Evolutionary conservation across 2,113 vertebrate species (phyloP), one percentile per base, ranked within the genome.

Genomic region (Malurus cyaneus): DNA sequence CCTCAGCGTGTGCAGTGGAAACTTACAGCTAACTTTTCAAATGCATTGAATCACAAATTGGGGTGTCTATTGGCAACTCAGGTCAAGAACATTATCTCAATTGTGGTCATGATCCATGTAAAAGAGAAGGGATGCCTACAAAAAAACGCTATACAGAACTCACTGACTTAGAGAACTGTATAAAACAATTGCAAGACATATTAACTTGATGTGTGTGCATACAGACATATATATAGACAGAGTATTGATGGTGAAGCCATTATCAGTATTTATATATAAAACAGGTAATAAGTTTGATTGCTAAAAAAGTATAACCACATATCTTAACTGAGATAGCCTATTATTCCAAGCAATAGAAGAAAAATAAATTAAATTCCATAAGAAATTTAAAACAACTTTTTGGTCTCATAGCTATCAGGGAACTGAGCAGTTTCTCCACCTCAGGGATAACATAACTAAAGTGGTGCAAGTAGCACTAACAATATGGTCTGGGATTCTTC

Each of bases 391-490:
- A 5, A 19, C 12, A 71, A 41, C 15, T 29, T 65, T 59, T 46
- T 86, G 21, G 31, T 15, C 3, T 61, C 46, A 64, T 1, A 71
- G 34, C 44, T 71, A 11, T 34, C 5, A 60, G 34, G 6, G 26
- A 67, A 50, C 17, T 7, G 12, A 64, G 41, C 56, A 39, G 36
- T 36, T 84, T 57, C 64, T 80, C 39, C 12, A 31, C 14, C 41
- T 56, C 36, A 31, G 16, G 2, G 9, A 14, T 24, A 78, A 47
- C 21, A 50, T 24, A 28, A 36, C 18, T 26, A 3, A 46, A 80
- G 39, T 2, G 1, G 29, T 4, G 0, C 42, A 67, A 66, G 41
- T 2, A 44, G 8, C 57, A 36, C 1, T 25, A 84, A 47, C 0
- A 0, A 20, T 5, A 47, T 0, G 36, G 32, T 14, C 53, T 24